Conservation (phyloP, 2,888 invertebrate genomes). For the Ornithoptera priamus region DNA sequence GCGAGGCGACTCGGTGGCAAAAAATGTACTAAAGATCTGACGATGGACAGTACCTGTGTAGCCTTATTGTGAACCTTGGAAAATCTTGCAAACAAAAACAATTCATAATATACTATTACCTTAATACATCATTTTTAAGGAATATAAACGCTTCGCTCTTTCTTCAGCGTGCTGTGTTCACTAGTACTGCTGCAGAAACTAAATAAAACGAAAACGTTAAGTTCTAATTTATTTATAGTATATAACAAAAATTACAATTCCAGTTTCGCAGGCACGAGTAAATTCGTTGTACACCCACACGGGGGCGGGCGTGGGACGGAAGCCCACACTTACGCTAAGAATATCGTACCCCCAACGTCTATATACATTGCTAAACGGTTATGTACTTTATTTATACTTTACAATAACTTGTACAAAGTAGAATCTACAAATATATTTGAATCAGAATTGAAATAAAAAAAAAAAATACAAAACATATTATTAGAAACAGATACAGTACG, state of each 20-base stretch:
- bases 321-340: not conserved
- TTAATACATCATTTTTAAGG: too few relatives aligned
- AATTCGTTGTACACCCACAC: constrained; percentile 36
- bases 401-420: constrained; percentile 23
- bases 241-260: constrained; percentile 26
- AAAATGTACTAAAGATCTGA: too few relatives aligned
- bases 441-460: constrained; percentile 2
- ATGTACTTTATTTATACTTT: constrained; percentile 13
- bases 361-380: constrained; percentile 18
- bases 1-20: too few relatives aligned
- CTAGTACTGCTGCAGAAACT: not conserved
- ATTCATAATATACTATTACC: too few relatives aligned
- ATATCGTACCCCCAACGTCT: not conserved
- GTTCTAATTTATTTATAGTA: constrained; percentile 23
- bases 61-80: too few relatives aligned
- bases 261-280: constrained; percentile 37
- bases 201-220: constrained; percentile 12
- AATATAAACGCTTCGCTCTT: too few relatives aligned
- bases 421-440: constrained; percentile 22
- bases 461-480: constrained; percentile 10
- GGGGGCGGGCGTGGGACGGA: not conserved
- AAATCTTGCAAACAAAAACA: too few relatives aligned
- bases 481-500: not conserved
- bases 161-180: too few relatives aligned
- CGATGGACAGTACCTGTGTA: too few relatives aligned